phyloP scores from a whole-genome alignment of 2,888 invertebrate genomes.

The Thalpophila matura region DNA sequence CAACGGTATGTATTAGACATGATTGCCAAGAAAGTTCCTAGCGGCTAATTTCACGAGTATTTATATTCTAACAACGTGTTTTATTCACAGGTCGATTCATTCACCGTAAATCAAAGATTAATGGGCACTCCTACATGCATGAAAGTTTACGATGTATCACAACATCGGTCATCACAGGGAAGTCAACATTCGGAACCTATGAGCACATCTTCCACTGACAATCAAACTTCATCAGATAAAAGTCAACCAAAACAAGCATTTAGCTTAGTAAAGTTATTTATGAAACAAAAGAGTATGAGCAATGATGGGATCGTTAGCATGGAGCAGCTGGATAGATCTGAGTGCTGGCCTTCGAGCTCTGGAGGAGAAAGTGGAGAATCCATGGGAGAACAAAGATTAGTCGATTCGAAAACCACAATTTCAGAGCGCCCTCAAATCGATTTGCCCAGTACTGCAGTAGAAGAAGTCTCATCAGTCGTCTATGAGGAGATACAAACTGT shows the following conservation, averaged over 20 bases:
- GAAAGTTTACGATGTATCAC: constrained; percentile 88
- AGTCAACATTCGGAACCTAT: constrained; percentile 89
- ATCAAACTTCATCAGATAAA: constrained; percentile 87
- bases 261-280: constrained; percentile 96
- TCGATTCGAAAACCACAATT: constrained; percentile 71
- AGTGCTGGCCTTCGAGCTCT: constrained; percentile 94
- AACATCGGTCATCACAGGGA: constrained; percentile 82
- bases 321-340: constrained; percentile 93
- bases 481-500: constrained; percentile 83
- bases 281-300: constrained; percentile 96
- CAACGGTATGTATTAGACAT: constrained; percentile 91
- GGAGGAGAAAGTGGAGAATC: constrained; percentile 92
- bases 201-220: constrained; percentile 89
- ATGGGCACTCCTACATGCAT: constrained; percentile 84
- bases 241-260: constrained; percentile 93
- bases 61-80: constrained; percentile 32
- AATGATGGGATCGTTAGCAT: constrained; percentile 94
- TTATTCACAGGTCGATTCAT: constrained; percentile 87
- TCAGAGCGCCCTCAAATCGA: constrained; percentile 87
- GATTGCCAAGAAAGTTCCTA: constrained; percentile 50
- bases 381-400: constrained; percentile 85
- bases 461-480: constrained; percentile 79
- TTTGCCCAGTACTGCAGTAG: constrained; percentile 88
- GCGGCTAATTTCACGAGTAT: constrained; percentile 12
- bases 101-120: constrained; percentile 86